These are phyloP conservation scores for Hippocampus zosterae DNA, from an alignment of 2,113 vertebrate genomes.

Conservation along the genomic window DNA sequence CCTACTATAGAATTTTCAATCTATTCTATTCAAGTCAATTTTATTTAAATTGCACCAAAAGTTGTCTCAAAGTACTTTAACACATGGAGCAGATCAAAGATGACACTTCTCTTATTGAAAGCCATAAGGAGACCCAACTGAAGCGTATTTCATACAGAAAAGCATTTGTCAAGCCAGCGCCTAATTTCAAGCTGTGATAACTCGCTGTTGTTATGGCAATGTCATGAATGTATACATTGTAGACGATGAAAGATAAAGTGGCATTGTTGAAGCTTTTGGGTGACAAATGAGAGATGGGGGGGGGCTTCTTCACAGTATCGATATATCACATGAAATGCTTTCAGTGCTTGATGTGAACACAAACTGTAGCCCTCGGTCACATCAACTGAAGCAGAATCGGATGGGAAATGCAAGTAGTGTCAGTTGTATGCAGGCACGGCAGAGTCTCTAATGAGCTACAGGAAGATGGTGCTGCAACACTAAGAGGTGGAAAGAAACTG, in stretches of 20 bases:
- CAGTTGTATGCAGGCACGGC: conserved; percentile 21
- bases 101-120: too few relatives aligned
- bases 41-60: too few relatives aligned
- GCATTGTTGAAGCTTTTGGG: neutral
- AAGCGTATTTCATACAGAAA: neutral
- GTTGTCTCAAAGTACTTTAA: too few relatives aligned
- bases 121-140: neutral
- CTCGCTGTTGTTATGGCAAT: conserved; percentile 6
- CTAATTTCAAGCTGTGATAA: neutral
- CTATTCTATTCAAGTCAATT: too few relatives aligned
- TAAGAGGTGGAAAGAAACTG: conserved; percentile 32
- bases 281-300: neutral
- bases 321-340: conserved; percentile 46
- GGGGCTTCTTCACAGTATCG: conserved; percentile 37
- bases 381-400: conserved; percentile 29
- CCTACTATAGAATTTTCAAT: too few relatives aligned
- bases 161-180: neutral
- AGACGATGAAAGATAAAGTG: neutral
- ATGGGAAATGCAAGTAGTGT: conserved; percentile 23
- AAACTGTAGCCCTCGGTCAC: conserved; percentile 19
- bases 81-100: too few relatives aligned
- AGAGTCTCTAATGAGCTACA: conserved; percentile 33
- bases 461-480: conserved; percentile 13
- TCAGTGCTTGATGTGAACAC: conserved; percentile 44
- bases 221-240: conserved; percentile 15